Evolutionary conservation across 2,888 invertebrate genomes (phyloP).

Genomic region (Poecilus cupreus): DNA sequence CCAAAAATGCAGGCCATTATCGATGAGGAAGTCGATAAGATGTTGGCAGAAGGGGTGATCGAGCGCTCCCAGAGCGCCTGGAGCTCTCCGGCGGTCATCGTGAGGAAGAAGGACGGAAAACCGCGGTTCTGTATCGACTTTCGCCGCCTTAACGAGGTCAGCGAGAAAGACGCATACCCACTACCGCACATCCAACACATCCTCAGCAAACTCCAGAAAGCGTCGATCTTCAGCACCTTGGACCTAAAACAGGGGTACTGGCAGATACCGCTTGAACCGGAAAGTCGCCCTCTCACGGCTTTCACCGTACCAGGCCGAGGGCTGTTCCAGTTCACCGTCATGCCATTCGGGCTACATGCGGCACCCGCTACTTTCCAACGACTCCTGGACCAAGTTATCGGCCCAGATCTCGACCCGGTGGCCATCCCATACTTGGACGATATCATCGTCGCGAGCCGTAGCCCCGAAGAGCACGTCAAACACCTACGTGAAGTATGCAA

Average conservation of each 20-base stretch:
- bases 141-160: slow-evolving; percentile 60
- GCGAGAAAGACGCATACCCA: slow-evolving; percentile 61
- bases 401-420: slow-evolving; percentile 60
- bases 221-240: slow-evolving; percentile 60
- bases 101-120: slow-evolving; percentile 45
- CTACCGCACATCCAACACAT: slow-evolving; percentile 59
- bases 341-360: slow-evolving; percentile 30
- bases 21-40: slow-evolving; percentile 55
- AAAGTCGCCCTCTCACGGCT: slow-evolving; percentile 60
- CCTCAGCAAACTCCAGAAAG: slow-evolving; percentile 51
- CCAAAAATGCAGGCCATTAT: slow-evolving; percentile 55
- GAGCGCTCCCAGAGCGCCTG: slow-evolving; percentile 60
- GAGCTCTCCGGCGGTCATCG: slow-evolving; percentile 60
- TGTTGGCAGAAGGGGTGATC: slow-evolving; percentile 59
- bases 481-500: too few relatives aligned
- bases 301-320: slow-evolving; percentile 62
- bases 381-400: slow-evolving; percentile 61
- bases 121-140: slow-evolving; percentile 61
- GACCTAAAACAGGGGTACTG: slow-evolving; percentile 44
- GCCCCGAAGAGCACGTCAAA: too few relatives aligned
- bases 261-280: slow-evolving; percentile 55
- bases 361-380: slow-evolving; percentile 61
- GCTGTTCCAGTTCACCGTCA: too few relatives aligned
- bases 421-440: slow-evolving; percentile 60
- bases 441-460: slow-evolving; percentile 57